Percentiles rank a stretch among this genome's conserved stretches.
These are phyloP conservation scores for Fragum sueziense DNA, from an alignment of 2,888 invertebrate genomes.

Conservation along the genomic window DNA sequence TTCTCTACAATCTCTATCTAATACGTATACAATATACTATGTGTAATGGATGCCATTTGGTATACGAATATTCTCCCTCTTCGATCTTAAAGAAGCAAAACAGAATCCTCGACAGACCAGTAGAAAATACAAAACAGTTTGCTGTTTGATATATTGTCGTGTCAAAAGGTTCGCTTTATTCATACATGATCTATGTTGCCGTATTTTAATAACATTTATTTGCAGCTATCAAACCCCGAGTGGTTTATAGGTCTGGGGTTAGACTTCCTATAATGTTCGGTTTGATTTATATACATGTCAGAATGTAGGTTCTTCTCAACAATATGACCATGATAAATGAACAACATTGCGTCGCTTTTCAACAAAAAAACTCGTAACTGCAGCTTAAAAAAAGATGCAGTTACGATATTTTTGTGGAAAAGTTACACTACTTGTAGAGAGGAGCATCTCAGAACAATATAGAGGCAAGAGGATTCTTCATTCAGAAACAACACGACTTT, in stretches of 20 bases:
- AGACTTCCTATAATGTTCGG: background rate
- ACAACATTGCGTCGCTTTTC: background rate
- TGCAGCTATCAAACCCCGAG: background rate
- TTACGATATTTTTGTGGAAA: too few species aligned
- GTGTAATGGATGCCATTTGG: too few species aligned
- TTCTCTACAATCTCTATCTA: too few species aligned
- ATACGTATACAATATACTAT: too few species aligned
- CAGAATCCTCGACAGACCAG: background rate
- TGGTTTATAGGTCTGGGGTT: background rate
- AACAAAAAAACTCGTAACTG: too few species aligned
- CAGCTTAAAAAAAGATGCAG: too few species aligned
- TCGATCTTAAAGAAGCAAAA: background rate
- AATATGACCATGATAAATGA: background rate
- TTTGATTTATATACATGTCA: background rate
- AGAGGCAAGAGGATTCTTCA: too few species aligned
- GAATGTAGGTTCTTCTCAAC: background rate
- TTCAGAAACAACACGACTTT: too few species aligned
- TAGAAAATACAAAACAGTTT: too few species aligned
- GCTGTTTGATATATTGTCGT: background rate
- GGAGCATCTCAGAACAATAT: too few species aligned
- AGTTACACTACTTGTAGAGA: too few species aligned
- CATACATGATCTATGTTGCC: background rate
- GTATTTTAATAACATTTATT: background rate
- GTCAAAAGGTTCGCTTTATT: background rate
- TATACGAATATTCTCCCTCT: too few species aligned